Percentiles rank a stretch among this genome's conserved stretches.
These are phyloP conservation scores for Tichodroma muraria DNA, from an alignment of 2,113 vertebrate species.

Conservation along the genomic window DNA sequence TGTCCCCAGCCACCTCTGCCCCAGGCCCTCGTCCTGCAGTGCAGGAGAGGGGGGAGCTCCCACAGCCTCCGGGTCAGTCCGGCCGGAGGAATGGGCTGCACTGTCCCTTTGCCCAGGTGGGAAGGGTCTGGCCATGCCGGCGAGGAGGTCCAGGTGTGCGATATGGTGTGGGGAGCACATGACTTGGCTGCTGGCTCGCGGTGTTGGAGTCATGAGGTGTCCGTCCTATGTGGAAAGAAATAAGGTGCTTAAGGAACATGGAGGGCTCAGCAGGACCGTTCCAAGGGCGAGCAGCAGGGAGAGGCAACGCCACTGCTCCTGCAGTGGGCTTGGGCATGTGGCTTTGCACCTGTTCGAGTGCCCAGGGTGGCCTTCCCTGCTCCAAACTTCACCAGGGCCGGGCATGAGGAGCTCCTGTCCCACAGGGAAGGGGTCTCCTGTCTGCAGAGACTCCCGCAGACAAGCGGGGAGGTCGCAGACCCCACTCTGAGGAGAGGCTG, in stretches of 20 bases:
- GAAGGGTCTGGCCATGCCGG: background rate
- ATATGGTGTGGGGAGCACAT: background rate
- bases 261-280: background rate
- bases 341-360: background rate
- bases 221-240: background rate
- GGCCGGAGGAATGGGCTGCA: background rate
- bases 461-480: background rate
- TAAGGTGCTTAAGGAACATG: fast-evolving
- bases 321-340: background rate
- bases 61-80: background rate
- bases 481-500: background rate
- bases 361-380: background rate
- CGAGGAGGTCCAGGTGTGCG: background rate
- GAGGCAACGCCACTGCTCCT: background rate
- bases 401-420: background rate
- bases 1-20: too few relatives aligned
- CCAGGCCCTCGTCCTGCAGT: background rate
- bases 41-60: background rate
- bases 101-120: background rate
- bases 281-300: background rate
- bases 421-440: background rate
- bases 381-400: background rate
- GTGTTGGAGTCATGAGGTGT: background rate
- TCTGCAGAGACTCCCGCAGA: background rate
- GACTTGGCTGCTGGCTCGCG: background rate